Conservation (phyloP, 2,888 invertebrate genomes). For the Sarcophaga rosellei region DNA sequence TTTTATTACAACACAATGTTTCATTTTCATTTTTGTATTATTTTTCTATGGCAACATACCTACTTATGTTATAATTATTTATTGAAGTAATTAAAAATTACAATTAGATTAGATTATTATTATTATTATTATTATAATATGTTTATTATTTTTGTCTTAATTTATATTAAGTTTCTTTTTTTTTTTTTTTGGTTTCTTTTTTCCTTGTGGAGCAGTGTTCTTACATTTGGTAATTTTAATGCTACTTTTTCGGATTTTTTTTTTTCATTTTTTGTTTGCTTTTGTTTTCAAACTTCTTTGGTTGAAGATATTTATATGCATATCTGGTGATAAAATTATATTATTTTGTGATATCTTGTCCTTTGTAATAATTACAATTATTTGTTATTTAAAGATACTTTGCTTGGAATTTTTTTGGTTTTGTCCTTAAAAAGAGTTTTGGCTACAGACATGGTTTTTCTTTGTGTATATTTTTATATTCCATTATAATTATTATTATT, state of each 20-base stretch:
- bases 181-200: conserved; percentile 15
- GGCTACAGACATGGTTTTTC: conserved; percentile 50
- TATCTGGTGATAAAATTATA: conserved; percentile 51
- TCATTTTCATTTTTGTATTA: neutral
- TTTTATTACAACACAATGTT: neutral
- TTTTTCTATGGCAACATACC: conserved; percentile 53
- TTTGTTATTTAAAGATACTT: conserved; percentile 44
- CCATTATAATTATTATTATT: conserved; percentile 32
- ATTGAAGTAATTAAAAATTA: conserved; percentile 66
- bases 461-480: conserved; percentile 48
- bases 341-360: conserved; percentile 39
- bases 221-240: conserved; percentile 9
- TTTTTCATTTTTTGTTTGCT: too few relatives aligned
- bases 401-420: neutral
- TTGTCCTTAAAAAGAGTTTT: conserved; percentile 51
- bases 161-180: conserved; percentile 42
- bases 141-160: conserved; percentile 15
- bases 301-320: conserved; percentile 24
- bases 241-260: neutral
- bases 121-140: neutral
- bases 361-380: conserved; percentile 33
- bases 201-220: neutral
- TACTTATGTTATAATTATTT: conserved; percentile 52
- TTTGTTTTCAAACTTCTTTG: neutral
- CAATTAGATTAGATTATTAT: conserved; percentile 50